phyloP scores from a whole-genome alignment of 2,113 vertebrate species.

The Cinclus mexicanus region DNA sequence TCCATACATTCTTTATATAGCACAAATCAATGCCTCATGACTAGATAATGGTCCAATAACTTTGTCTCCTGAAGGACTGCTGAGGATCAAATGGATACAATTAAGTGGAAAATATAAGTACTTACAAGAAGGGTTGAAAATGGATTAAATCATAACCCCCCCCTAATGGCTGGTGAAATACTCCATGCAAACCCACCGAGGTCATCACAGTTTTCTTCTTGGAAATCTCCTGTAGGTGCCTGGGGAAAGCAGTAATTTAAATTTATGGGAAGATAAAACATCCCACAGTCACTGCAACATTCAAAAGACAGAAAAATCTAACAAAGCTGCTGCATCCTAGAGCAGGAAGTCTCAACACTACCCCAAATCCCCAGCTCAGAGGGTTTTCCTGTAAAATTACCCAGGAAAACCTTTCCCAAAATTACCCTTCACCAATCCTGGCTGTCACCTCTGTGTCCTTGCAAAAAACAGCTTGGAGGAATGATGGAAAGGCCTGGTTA shows the following conservation, averaged over 20 bases:
- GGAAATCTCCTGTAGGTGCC: background rate
- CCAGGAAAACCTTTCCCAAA: background rate
- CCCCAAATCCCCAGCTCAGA: background rate
- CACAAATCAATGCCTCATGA: slow-evolving; percentile 36
- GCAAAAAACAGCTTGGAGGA: background rate
- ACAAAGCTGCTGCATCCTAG: background rate
- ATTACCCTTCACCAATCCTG: rapidly evolving
- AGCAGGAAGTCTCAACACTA: background rate
- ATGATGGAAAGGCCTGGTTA: background rate
- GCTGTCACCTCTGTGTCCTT: background rate
- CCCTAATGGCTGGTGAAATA: background rate
- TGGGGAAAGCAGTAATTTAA: background rate
- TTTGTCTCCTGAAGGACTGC: slow-evolving; percentile 37
- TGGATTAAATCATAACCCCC: slow-evolving; percentile 41
- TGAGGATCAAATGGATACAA: slow-evolving; percentile 33
- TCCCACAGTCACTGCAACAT: background rate
- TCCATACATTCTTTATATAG: slow-evolving; percentile 43
- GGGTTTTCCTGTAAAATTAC: background rate
- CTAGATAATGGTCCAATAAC: slow-evolving; percentile 40
- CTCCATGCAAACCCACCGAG: background rate
- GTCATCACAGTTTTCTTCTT: slow-evolving; percentile 8
- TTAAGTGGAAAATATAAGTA: slow-evolving; percentile 45
- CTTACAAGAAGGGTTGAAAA: slow-evolving; percentile 55
- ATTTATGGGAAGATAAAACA: slow-evolving; percentile 17
- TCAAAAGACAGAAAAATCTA: background rate